Conservation (phyloP, 2,888 invertebrate genomes). For the Mycalesis mineus region DNA sequence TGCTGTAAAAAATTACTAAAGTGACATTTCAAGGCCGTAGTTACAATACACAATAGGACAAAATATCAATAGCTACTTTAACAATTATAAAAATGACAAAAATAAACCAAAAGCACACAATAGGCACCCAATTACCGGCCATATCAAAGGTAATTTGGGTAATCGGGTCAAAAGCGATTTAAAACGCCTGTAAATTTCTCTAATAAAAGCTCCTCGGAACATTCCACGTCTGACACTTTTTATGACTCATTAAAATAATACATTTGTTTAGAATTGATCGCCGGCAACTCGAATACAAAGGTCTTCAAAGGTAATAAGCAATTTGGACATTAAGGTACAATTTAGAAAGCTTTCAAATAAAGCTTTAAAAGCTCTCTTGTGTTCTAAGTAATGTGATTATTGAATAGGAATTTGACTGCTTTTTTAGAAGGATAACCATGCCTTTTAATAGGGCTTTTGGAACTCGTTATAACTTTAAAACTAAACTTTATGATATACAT, state of each 20-base stretch:
- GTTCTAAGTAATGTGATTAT: too few relatives aligned
- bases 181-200: conserved; percentile 49
- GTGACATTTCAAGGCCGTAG: too few relatives aligned
- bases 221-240: conserved; percentile 43
- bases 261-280: conserved; percentile 44
- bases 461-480: too few relatives aligned
- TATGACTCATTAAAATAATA: conserved; percentile 61
- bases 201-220: conserved; percentile 40
- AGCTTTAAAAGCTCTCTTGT: too few relatives aligned
- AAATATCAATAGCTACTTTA: too few relatives aligned
- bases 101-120: neutral
- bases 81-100: neutral
- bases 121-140: conserved; percentile 5
- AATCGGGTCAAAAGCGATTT: conserved; percentile 59
- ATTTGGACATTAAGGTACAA: neutral
- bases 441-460: too few relatives aligned
- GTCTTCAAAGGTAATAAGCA: conserved; percentile 7
- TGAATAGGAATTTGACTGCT: too few relatives aligned
- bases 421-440: too few relatives aligned
- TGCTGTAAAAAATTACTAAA: too few relatives aligned
- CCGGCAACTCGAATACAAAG: conserved; percentile 27
- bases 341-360: neutral
- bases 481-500: too few relatives aligned
- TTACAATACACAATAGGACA: too few relatives aligned
- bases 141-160: conserved; percentile 32